Percentiles rank a stretch among this genome's conserved stretches.
phyloP scores from a whole-genome alignment of 2,888 invertebrate species.

The Ecdyonurus torrentis region DNA sequence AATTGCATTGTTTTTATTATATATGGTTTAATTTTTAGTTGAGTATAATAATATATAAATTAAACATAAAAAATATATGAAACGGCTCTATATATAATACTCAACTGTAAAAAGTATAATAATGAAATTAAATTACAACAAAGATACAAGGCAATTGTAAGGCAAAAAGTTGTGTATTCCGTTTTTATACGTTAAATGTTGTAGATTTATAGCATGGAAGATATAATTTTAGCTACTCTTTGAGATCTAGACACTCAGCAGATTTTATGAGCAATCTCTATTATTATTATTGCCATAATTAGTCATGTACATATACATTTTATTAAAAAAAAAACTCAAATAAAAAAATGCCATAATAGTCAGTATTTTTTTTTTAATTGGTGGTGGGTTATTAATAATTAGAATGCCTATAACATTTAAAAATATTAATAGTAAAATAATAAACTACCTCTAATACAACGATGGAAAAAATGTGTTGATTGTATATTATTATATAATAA shows the following conservation, averaged over 20 bases:
- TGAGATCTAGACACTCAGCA: neutral
- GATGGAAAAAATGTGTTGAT: neutral
- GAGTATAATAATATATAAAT: too few relatives aligned
- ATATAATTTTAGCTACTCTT: neutral
- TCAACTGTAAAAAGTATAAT: too few relatives aligned
- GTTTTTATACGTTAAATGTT: neutral
- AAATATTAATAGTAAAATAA: too few relatives aligned
- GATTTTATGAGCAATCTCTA: neutral
- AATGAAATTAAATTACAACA: too few relatives aligned
- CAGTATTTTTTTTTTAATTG: neutral
- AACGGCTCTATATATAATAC: too few relatives aligned
- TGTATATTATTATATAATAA: too few relatives aligned
- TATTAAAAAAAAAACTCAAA: neutral
- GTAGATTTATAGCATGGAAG: neutral
- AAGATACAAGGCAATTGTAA: too few relatives aligned
- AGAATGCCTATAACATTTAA: neutral
- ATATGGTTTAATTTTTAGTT: too few relatives aligned
- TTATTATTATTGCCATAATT: neutral
- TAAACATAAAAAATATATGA: too few relatives aligned
- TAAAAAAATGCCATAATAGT: neutral
- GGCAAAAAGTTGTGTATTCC: neutral
- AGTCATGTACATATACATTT: neutral
- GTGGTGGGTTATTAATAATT: neutral
- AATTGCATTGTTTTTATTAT: too few relatives aligned
- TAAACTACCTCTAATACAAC: neutral